Conservation (phyloP, 2,797 vertebrate species). For the Poeciliopsis presidionis region DNA sequence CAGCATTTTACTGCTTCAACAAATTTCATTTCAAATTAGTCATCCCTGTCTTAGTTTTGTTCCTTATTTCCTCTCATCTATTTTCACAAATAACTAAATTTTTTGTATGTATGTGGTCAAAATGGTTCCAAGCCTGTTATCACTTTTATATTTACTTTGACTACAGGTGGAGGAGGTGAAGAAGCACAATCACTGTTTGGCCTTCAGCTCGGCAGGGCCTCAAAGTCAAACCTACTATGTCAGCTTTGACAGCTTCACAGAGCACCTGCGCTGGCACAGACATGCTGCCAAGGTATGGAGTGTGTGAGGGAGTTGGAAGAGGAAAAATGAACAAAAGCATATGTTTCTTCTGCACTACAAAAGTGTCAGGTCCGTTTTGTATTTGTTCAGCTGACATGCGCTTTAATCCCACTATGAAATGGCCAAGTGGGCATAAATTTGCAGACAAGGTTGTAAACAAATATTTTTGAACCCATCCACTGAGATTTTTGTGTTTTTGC, state of each 20-base stretch:
- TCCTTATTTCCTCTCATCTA: background rate
- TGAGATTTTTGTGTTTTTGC: background rate
- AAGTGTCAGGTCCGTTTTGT: constrained; percentile 46
- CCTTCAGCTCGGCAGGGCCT: constrained; percentile 95
- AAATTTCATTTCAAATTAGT: constrained; percentile 3
- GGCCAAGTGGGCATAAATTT: constrained; percentile 32
- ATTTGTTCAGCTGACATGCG: constrained; percentile 35
- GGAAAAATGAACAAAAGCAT: constrained; percentile 28
- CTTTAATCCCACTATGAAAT: background rate
- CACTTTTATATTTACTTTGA: constrained; percentile 31
- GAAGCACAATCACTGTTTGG: constrained; percentile 97
- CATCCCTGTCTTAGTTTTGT: constrained; percentile 11
- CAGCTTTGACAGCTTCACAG: constrained; percentile 97
- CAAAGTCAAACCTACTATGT: constrained; percentile 98
- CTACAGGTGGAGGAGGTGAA: constrained; percentile 96
- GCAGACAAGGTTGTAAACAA: constrained; percentile 6
- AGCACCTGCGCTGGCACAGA: constrained; percentile 95
- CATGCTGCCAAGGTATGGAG: constrained; percentile 91
- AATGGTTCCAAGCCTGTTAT: constrained; percentile 33
- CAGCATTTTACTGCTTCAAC: constrained; percentile 18
- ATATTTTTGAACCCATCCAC: background rate
- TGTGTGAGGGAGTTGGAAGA: constrained; percentile 13
- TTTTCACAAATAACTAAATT: background rate
- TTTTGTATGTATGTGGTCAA: constrained; percentile 12
- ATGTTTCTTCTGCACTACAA: constrained; percentile 29